A percentile compares a stretch with the other conserved stretches of the same genome.
Conservation (phyloP, 2,888 invertebrate genomes). For the Spodoptera picta region DNA sequence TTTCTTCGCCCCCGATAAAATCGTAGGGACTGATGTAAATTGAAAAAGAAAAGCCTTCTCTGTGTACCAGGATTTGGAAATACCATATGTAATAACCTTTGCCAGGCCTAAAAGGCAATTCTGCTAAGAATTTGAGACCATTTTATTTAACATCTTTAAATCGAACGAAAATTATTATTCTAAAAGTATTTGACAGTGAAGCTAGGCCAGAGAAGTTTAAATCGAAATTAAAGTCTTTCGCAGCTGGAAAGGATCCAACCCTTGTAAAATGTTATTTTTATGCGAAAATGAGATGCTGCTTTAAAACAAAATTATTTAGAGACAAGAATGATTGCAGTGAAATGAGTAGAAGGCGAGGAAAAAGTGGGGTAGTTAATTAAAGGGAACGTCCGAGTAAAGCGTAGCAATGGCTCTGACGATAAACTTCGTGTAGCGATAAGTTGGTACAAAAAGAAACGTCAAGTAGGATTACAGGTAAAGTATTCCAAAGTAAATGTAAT, state of each 20-base stretch:
- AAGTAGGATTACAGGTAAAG: slow-evolving; percentile 37
- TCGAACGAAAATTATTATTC: slow-evolving; percentile 15
- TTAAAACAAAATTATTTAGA: slow-evolving; percentile 40
- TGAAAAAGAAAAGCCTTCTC: slow-evolving; percentile 53
- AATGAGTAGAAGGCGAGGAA: slow-evolving; percentile 59
- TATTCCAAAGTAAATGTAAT: slow-evolving; percentile 34
- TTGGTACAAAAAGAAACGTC: slow-evolving; percentile 32
- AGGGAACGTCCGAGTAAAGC: slow-evolving; percentile 36
- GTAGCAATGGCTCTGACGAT: slow-evolving; percentile 38
- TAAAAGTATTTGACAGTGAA: slow-evolving; percentile 17
- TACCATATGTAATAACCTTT: neutral
- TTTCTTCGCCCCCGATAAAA: slow-evolving; percentile 62
- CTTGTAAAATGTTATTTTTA: slow-evolving; percentile 34
- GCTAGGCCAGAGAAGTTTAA: slow-evolving; percentile 27
- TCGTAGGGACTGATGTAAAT: slow-evolving; percentile 60
- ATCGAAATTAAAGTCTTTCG: slow-evolving; percentile 34
- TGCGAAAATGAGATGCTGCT: slow-evolving; percentile 27
- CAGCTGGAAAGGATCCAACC: slow-evolving; percentile 15
- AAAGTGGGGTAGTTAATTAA: slow-evolving; percentile 74
- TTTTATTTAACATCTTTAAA: slow-evolving; percentile 15
- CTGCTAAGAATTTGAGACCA: slow-evolving; percentile 3
- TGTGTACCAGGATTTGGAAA: slow-evolving; percentile 7
- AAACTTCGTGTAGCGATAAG: slow-evolving; percentile 44
- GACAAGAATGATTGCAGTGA: slow-evolving; percentile 60
- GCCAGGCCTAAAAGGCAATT: neutral